phyloP scores from a whole-genome alignment of 2,888 invertebrate genomes.

The Galerucella calmariensis region DNA sequence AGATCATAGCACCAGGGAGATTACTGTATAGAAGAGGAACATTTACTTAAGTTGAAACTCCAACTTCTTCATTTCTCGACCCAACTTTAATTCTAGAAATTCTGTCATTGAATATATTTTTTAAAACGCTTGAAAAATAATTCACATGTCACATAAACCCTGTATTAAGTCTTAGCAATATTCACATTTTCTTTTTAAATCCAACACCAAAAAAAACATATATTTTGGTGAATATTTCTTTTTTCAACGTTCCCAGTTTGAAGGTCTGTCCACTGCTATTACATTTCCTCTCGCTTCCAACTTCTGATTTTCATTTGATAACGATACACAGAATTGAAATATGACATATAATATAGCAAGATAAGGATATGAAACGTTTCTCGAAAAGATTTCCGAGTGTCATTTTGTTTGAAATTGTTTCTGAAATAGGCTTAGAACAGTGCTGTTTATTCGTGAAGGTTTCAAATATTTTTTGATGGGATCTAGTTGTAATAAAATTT shows the following conservation, averaged over 20 bases:
- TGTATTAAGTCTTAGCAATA: neutral
- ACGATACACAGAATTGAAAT: constrained; percentile 44
- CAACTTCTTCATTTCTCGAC: too few species aligned
- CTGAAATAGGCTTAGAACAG: constrained; percentile 24
- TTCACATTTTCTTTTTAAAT: neutral
- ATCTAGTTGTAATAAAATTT: too few species aligned
- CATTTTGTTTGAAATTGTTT: constrained; percentile 33
- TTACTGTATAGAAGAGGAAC: too few species aligned
- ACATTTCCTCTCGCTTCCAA: constrained; percentile 36
- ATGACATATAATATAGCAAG: constrained; percentile 41
- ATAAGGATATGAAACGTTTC: constrained; percentile 40
- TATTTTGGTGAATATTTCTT: neutral
- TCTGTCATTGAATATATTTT: too few species aligned
- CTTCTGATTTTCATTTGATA: constrained; percentile 45
- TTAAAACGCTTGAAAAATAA: too few species aligned
- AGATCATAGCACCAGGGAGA: too few species aligned
- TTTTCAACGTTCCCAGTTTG: constrained; percentile 17
- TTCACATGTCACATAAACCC: too few species aligned
- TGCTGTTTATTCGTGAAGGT: constrained; percentile 22
- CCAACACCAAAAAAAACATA: neutral
- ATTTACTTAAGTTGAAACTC: too few species aligned
- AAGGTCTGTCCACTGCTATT: constrained; percentile 43
- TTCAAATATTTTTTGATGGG: neutral
- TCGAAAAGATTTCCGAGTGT: constrained; percentile 30
- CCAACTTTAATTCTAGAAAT: too few species aligned